A percentile compares a stretch with the other conserved stretches of the same genome.
These are phyloP conservation scores for Rhynchonycteris naso DNA, from an alignment of 2,797 vertebrate genomes.

Conservation along the genomic window DNA sequence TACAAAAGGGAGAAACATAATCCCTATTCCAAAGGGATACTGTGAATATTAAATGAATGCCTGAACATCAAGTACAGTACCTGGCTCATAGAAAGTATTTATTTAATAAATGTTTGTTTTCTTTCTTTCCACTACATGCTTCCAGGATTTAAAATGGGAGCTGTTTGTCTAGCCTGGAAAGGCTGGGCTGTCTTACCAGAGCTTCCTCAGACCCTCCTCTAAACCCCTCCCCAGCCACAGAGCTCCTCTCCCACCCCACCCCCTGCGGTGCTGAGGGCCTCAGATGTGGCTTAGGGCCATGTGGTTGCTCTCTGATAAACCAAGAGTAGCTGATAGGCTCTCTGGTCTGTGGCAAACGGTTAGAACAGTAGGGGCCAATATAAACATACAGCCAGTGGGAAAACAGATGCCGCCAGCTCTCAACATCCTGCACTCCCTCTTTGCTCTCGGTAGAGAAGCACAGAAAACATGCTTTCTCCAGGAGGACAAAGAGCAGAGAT, in stretches of 20 bases:
- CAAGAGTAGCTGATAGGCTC: constrained; percentile 23
- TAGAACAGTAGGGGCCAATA: constrained; percentile 25
- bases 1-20: neutral
- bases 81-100: neutral
- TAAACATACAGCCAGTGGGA: constrained; percentile 54
- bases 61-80: neutral
- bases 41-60: neutral
- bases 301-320: neutral
- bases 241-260: neutral
- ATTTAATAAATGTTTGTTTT: neutral
- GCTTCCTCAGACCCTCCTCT: neutral
- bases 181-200: neutral
- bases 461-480: neutral
- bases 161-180: neutral
- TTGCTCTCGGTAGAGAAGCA: neutral
- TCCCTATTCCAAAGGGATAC: neutral
- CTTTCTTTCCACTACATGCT: neutral
- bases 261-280: neutral
- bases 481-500: neutral
- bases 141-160: neutral
- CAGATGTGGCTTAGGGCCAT: neutral
- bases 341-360: constrained; percentile 18
- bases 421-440: neutral
- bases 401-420: constrained; percentile 40
- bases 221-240: neutral